phyloP scores from a whole-genome alignment of 2,888 invertebrate genomes.

The Nomada fucata region DNA sequence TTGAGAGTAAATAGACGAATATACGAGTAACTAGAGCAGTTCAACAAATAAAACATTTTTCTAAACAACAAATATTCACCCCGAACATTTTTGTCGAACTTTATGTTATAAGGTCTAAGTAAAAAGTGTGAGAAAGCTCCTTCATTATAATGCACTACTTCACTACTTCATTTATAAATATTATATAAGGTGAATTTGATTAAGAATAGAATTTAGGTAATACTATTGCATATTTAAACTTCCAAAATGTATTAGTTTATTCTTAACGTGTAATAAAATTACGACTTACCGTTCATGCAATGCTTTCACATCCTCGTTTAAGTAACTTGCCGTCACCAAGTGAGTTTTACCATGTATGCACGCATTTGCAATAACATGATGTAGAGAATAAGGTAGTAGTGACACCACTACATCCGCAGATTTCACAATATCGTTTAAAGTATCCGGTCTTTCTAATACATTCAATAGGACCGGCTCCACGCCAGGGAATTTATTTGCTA shows the following conservation, averaged over 20 bases:
- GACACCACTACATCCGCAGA: constrained; percentile 93
- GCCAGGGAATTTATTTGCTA: constrained; percentile 91
- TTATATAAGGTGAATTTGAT: too few relatives aligned
- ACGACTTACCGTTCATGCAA: constrained; percentile 89
- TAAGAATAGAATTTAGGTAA: too few relatives aligned
- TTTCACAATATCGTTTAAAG: constrained; percentile 89
- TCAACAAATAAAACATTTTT: too few relatives aligned
- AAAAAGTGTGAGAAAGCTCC: too few relatives aligned
- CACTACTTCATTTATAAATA: too few relatives aligned
- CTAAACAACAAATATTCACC: too few relatives aligned
- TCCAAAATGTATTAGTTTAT: not conserved
- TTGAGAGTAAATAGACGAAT: too few relatives aligned
- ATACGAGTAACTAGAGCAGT: too few relatives aligned
- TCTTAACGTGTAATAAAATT: not conserved
- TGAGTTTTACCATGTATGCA: constrained; percentile 95
- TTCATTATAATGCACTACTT: too few relatives aligned
- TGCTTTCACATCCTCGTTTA: constrained; percentile 92
- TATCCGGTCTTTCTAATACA: constrained; percentile 90
- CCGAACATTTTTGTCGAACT: too few relatives aligned
- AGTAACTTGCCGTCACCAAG: constrained; percentile 98
- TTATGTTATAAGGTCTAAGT: too few relatives aligned
- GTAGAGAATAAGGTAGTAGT: constrained; percentile 95
- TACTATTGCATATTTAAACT: too few relatives aligned
- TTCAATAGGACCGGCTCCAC: constrained; percentile 93
- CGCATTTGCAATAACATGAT: constrained; percentile 93